A percentile compares a stretch with the other conserved stretches of the same genome.
Conservation (phyloP, 2,888 invertebrate species). For the Bembecia ichneumoniformis region DNA sequence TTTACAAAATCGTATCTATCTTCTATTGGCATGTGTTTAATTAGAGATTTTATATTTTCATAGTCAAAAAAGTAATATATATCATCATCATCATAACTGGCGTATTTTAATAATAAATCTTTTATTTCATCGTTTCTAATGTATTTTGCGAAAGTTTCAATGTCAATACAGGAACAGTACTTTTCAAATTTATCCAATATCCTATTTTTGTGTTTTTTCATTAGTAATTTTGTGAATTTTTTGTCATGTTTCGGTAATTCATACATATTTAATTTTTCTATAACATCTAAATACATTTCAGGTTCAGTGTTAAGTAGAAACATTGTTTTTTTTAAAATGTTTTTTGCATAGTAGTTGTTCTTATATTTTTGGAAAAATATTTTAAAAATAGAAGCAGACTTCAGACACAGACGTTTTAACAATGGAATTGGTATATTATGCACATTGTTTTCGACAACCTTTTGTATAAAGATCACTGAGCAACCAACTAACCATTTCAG, state of each 20-base stretch:
- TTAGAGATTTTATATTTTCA: conserved; percentile 27
- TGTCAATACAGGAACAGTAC: conserved; percentile 25
- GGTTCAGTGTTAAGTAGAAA: conserved; percentile 23
- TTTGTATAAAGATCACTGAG: conserved; percentile 33
- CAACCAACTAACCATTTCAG: conserved; percentile 47
- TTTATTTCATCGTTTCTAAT: conserved; percentile 32
- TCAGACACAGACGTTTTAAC: conserved; percentile 33
- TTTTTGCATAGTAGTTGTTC: conserved; percentile 1
- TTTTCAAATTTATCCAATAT: conserved; percentile 32
- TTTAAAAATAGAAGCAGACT: conserved; percentile 27
- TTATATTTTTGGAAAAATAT: conserved; percentile 7
- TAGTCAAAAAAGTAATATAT: conserved; percentile 16
- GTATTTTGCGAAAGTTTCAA: conserved; percentile 37
- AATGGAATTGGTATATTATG: conserved; percentile 15
- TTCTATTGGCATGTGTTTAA: conserved; percentile 30
- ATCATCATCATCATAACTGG: conserved; percentile 3
- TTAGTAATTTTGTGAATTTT: conserved; percentile 30
- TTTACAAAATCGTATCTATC: conserved; percentile 39
- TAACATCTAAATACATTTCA: conserved; percentile 25
- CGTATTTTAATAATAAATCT: conserved; percentile 28
- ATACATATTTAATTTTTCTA: conserved; percentile 15
- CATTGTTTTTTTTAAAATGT: conserved; percentile 13
- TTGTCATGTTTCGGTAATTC: conserved; percentile 19
- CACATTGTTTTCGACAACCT: conserved; percentile 20
- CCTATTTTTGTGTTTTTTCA: conserved; percentile 30